Base-by-base conservation (phyloP, 2,888 invertebrate species). In the Lasius platythorax region DNA sequence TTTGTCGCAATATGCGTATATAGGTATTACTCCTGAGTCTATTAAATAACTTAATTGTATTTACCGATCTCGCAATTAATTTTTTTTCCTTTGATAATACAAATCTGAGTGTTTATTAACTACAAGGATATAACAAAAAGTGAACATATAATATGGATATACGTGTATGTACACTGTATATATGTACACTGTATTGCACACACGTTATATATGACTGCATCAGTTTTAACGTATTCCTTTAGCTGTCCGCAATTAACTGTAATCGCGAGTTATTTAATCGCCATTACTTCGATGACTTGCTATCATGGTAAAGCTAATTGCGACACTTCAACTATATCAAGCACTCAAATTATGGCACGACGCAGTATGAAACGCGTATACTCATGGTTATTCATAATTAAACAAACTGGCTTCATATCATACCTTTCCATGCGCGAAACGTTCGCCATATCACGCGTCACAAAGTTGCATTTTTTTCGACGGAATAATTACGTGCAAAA, bases 161-260 rank as follows among this genome's bases (percentile, higher is more conserved):
- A n/a, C 2, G 3, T 40, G 64, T 9, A 18, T 37, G 30, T n/a
- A n/a, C 33, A 23, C 23, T 50, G 50, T 18, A 6, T 15, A 18
- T 50, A 18, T 56, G 53, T 18, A n/a, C n/a, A 28, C 1, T 33
- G 2, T 63, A 40, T 73, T n/a, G 6, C 30, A 15, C 28, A 5
- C 53, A 4, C 28, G 11, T 30, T 53, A 6, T 18, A n/a, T 8
- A 40, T 46, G 15, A n/a, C 37, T 23, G 46, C 28, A 66, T 78
- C 23, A 28, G 64, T 79, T 78, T 83, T 78, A 67, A 78, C 37
- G 79, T 66, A 61, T 73, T 81, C 74, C 78, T 79, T 79, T 79
- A 79, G 70, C 58, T 72, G 33, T 30, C 58, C 58, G 33, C 79
- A 74, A 73, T 81, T 81, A 81, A 73, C 79, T 81, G 37, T 74